Evolutionary conservation across 2,888 invertebrate genomes (phyloP).

Genomic region (Brachyopa scutellaris): DNA sequence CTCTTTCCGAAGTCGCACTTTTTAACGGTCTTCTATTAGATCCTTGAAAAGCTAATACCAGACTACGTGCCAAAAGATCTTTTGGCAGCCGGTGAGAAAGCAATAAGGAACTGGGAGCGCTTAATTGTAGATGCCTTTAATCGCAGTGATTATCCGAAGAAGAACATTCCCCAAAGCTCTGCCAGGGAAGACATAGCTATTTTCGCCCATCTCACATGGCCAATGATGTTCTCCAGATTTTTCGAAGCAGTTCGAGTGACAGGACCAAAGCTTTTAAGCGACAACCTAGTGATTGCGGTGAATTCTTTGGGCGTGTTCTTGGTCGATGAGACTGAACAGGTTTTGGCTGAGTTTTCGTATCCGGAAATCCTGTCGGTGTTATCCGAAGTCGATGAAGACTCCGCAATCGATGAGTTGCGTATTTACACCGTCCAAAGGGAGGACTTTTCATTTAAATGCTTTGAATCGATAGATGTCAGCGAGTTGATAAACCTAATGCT

Average conservation of each 20-base stretch:
- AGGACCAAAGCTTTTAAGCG: slow-evolving; percentile 86
- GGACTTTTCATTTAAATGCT: slow-evolving; percentile 94
- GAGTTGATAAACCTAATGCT: slow-evolving; percentile 92
- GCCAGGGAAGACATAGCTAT: slow-evolving; percentile 96
- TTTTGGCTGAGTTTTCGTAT: slow-evolving; percentile 92
- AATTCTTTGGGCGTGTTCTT: slow-evolving; percentile 97
- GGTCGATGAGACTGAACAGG: slow-evolving; percentile 95
- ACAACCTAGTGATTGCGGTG: slow-evolving; percentile 94
- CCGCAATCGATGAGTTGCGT: slow-evolving; percentile 86
- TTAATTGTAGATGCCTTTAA: slow-evolving; percentile 88
- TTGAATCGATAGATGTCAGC: slow-evolving; percentile 92
- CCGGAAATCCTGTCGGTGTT: slow-evolving; percentile 91
- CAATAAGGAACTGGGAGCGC: slow-evolving; percentile 88
- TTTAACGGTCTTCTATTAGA: slow-evolving; percentile 59
- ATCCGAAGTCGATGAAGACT: slow-evolving; percentile 82
- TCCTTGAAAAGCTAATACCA: slow-evolving; percentile 75
- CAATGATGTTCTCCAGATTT: slow-evolving; percentile 95
- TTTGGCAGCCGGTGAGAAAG: slow-evolving; percentile 84
- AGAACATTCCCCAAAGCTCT: slow-evolving; percentile 85
- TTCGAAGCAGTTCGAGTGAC: slow-evolving; percentile 93
- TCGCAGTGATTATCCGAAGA: slow-evolving; percentile 87
- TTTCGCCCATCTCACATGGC: slow-evolving; percentile 96
- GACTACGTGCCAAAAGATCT: slow-evolving; percentile 78
- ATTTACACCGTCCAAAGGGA: slow-evolving; percentile 93
- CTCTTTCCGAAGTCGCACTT: not conserved